Conservation (phyloP, 2,113 vertebrate species). For the Panurus biarmicus region DNA sequence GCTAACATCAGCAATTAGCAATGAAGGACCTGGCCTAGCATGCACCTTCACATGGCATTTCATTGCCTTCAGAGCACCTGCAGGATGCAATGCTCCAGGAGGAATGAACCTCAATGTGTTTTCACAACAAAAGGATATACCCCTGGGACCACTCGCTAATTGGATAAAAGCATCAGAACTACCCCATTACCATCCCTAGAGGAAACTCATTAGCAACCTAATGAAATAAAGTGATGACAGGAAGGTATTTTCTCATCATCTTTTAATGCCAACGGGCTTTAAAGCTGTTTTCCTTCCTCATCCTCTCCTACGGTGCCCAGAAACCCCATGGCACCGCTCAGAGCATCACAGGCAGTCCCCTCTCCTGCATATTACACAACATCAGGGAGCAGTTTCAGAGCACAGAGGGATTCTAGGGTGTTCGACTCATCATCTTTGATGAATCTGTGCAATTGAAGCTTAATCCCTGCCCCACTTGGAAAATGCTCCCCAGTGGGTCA, state of each 20-base stretch:
- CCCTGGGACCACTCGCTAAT: conserved; percentile 48
- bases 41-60: background rate
- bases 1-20: background rate
- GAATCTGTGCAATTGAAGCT: conserved; percentile 29
- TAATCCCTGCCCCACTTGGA: conserved; percentile 22
- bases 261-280: conserved; percentile 43
- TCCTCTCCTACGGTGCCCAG: background rate
- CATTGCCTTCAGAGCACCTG: background rate
- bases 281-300: conserved; percentile 39
- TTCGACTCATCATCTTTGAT: conserved; percentile 15
- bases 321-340: background rate
- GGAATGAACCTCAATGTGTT: background rate
- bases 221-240: conserved; percentile 57
- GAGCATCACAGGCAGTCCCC: background rate
- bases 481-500: conserved; percentile 22
- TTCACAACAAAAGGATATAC: conserved; percentile 31
- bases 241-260: conserved; percentile 53
- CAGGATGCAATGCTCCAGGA: background rate
- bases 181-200: conserved; percentile 39
- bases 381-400: conserved; percentile 26
- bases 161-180: conserved; percentile 52
- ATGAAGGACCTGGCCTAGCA: background rate
- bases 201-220: conserved; percentile 55
- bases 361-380: background rate
- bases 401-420: conserved; percentile 13